Conservation (phyloP, 1,140 invertebrate genomes). For the Drosophila paulistorum region DNA sequence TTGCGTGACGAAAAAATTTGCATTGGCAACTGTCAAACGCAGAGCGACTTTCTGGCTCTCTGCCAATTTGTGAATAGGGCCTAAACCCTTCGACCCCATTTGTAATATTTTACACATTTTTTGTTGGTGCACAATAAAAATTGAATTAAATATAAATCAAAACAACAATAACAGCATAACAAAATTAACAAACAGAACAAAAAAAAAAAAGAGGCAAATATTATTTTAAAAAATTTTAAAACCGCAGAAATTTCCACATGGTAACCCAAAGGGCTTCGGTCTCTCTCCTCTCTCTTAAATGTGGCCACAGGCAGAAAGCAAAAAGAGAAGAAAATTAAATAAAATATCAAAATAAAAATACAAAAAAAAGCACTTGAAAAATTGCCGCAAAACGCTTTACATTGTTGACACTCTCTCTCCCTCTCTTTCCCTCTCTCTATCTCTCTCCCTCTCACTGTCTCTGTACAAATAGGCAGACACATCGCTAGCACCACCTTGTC, state of each 20-base stretch:
- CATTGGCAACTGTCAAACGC: slow-evolving; percentile 73
- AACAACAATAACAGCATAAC: slow-evolving; percentile 48
- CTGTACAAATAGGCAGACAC: slow-evolving; percentile 51
- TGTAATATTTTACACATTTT: slow-evolving; percentile 73
- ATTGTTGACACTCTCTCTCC: slow-evolving; percentile 69
- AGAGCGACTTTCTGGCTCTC: slow-evolving; percentile 45
- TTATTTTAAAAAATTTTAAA: slow-evolving; percentile 53
- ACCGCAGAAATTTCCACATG: slow-evolving; percentile 77
- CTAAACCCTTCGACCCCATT: slow-evolving; percentile 51
- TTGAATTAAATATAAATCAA: slow-evolving; percentile 81
- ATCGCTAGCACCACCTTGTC: slow-evolving; percentile 1
- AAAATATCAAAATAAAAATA: slow-evolving; percentile 27
- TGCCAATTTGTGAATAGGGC: slow-evolving; percentile 71
- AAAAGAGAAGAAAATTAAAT: slow-evolving; percentile 59
- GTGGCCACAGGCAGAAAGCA: slow-evolving; percentile 75
- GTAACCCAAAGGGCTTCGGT: slow-evolving; percentile 44
- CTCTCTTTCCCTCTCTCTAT: no score
- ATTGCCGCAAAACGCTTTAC: slow-evolving; percentile 46
- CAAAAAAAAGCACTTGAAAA: slow-evolving; percentile 13
- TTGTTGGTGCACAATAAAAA: slow-evolving; percentile 69
- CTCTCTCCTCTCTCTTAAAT: slow-evolving; percentile 40
- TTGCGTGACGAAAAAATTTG: slow-evolving; percentile 63
- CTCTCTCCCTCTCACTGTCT: slow-evolving; percentile 29
- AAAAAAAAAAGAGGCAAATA: background rate
- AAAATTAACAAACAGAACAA: slow-evolving; percentile 10